phyloP scores from a whole-genome alignment of 2,888 invertebrate genomes.

The Schizaphis graminum region DNA sequence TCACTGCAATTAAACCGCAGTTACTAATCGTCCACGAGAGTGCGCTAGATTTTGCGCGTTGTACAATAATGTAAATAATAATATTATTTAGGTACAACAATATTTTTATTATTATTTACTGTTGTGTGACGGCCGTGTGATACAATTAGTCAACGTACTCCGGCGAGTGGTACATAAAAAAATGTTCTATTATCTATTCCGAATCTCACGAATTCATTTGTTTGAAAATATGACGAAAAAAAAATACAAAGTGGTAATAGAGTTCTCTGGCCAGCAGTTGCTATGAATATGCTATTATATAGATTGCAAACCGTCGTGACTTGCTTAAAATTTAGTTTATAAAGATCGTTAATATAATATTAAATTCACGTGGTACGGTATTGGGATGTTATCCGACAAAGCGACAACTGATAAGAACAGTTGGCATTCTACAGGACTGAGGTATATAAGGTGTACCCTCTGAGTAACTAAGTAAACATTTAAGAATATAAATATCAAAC shows the following conservation, averaged over 20 bases:
- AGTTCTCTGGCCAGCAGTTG: not conserved
- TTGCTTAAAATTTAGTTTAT: not conserved
- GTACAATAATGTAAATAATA: not conserved
- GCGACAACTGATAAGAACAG: not conserved
- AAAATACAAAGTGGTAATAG: not conserved
- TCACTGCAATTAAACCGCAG: not conserved
- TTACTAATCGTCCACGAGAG: not conserved
- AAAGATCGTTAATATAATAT: not conserved
- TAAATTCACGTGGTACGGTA: not conserved
- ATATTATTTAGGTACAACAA: not conserved
- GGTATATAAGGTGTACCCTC: too few relatives aligned
- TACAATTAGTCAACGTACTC: not conserved
- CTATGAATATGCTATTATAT: not conserved
- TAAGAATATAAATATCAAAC: not conserved
- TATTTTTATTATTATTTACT: not conserved
- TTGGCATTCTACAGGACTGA: too few relatives aligned
- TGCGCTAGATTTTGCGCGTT: not conserved
- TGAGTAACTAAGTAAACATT: not conserved
- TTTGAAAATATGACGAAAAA: not conserved
- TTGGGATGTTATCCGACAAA: not conserved
- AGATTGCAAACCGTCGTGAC: not conserved
- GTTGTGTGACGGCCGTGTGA: not conserved
- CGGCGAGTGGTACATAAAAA: not conserved
- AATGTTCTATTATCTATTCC: not conserved
- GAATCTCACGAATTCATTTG: not conserved